A percentile compares a stretch with the other conserved stretches of the same genome.
Conservation (phyloP, 2,888 invertebrate species). For the Mimumesa dahlbomi region DNA sequence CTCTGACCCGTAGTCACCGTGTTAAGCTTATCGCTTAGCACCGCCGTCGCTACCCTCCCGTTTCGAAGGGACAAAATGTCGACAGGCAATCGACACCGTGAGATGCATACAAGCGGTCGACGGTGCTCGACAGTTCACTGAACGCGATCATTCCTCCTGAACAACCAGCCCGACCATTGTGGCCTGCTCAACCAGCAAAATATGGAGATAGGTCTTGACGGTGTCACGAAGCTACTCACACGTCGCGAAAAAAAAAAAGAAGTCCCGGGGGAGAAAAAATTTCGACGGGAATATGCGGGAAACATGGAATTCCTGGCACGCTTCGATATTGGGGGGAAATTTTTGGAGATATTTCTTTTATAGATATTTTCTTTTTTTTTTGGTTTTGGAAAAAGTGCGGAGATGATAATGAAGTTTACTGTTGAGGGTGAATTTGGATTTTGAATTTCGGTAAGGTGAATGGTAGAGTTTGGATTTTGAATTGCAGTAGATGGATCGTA, state of each 20-base stretch:
- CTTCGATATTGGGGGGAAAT: too few relatives aligned
- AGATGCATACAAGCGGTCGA: conserved; percentile 12
- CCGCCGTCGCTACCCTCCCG: not conserved
- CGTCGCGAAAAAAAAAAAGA: conserved; percentile 21
- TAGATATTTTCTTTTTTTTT: too few relatives aligned
- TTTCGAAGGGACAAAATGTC: conserved; percentile 15
- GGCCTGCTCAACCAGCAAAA: conserved; percentile 44
- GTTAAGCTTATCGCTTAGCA: conserved; percentile 44
- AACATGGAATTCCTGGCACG: too few relatives aligned
- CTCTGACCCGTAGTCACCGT: conserved; percentile 34
- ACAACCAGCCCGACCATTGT: conserved; percentile 21
- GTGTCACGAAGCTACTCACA: conserved; percentile 23
- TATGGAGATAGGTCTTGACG: conserved; percentile 43
- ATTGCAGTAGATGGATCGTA: too few relatives aligned
- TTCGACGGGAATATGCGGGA: not conserved
- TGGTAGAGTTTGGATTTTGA: too few relatives aligned
- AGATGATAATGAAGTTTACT: too few relatives aligned
- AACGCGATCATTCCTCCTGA: conserved; percentile 31
- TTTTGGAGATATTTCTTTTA: too few relatives aligned
- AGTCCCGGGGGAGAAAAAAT: not conserved
- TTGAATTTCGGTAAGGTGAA: too few relatives aligned
- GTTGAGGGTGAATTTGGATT: too few relatives aligned
- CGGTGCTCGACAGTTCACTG: conserved; percentile 28
- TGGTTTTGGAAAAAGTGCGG: too few relatives aligned
- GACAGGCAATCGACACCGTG: conserved; percentile 16